phyloP scores from a whole-genome alignment of 2,113 vertebrate genomes.

The Tetrao urogallus region DNA sequence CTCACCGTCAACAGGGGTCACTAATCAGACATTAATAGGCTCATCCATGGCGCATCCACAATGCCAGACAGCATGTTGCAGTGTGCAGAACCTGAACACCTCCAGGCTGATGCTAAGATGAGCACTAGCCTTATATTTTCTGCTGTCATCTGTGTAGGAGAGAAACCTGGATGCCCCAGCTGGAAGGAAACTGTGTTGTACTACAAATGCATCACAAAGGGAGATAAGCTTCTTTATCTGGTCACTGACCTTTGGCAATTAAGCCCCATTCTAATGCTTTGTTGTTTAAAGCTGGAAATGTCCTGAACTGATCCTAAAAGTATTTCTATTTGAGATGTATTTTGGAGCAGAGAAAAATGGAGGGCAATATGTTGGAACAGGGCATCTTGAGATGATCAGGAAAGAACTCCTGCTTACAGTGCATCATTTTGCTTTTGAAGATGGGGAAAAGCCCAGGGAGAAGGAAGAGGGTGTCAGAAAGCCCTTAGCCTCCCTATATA shows the following conservation, averaged over 20 bases:
- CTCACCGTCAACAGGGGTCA: constrained; percentile 1
- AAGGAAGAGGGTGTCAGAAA: background rate
- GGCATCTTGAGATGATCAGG: background rate
- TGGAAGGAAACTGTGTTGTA: background rate
- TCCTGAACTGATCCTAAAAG: background rate
- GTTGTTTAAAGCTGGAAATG: background rate
- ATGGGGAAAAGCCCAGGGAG: background rate
- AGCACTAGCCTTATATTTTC: background rate
- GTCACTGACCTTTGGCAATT: background rate
- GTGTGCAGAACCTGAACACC: background rate
- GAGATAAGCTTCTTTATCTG: background rate
- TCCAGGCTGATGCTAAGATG: background rate
- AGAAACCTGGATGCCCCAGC: background rate
- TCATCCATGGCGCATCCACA: accelerated
- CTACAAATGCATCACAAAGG: background rate
- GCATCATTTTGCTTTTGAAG: background rate
- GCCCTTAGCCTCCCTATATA: background rate
- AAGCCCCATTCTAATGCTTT: background rate
- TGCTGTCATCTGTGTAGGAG: background rate
- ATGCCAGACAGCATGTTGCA: accelerated
- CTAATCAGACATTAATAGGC: background rate
- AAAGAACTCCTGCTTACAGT: background rate
- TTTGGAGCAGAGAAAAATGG: background rate
- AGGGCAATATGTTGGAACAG: background rate
- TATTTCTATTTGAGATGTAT: background rate